Evolutionary conservation across 2,888 invertebrate genomes (phyloP).

Genomic region (Smittia sp.): DNA sequence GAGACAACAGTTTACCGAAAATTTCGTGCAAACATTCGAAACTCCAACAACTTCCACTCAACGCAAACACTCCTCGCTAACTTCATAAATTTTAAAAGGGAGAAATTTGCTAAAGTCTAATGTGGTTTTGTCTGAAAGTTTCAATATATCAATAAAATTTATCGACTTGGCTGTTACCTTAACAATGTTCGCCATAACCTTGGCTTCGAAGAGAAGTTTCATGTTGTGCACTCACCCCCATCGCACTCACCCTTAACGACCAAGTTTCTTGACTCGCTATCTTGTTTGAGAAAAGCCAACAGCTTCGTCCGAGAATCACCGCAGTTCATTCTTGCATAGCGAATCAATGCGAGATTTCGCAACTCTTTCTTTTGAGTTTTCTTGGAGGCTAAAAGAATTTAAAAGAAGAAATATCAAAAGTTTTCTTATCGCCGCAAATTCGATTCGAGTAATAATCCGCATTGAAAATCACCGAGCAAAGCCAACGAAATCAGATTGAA

Average conservation of each 20-base stretch:
- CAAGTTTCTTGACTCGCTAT: no score
- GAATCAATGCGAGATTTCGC: no score
- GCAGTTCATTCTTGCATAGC: no score
- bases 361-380: no score
- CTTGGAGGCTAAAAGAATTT: no score
- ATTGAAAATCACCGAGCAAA: constrained; percentile 1
- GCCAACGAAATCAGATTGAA: background rate
- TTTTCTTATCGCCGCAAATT: background rate
- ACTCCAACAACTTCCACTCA: background rate
- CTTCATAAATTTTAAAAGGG: background rate
- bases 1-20: background rate
- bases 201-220: no score
- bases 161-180: constrained; percentile 11
- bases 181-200: no score
- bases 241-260: no score
- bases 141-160: constrained; percentile 37
- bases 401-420: background rate
- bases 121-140: constrained; percentile 33
- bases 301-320: no score
- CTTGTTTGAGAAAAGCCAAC: no score
- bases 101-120: background rate
- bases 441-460: background rate
- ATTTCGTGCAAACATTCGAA: background rate
- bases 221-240: no score
- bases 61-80: background rate